phyloP scores from a whole-genome alignment of 1,140 invertebrate species.

The Meteorus sp. region DNA sequence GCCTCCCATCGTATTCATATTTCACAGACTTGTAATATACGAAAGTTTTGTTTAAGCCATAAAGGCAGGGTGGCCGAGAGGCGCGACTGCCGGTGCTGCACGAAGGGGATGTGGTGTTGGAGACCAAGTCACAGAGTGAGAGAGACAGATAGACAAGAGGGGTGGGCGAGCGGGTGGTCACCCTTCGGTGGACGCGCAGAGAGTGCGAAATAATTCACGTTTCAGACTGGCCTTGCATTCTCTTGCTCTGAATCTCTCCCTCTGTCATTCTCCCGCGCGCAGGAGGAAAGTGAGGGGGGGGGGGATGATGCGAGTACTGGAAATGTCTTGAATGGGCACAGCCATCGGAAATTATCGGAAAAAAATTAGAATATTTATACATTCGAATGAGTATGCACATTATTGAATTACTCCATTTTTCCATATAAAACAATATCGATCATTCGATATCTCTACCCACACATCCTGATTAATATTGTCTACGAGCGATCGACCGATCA shows the following conservation, averaged over 20 bases:
- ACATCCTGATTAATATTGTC: no score
- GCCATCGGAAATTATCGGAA: not conserved
- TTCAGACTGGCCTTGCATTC: slow-evolving; percentile 35
- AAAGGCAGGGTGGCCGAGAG: slow-evolving; percentile 40
- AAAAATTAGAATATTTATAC: no score
- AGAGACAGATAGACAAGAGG: not conserved
- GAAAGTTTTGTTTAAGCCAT: slow-evolving; percentile 59
- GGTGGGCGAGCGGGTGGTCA: slow-evolving; percentile 30
- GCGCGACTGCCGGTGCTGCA: slow-evolving; percentile 12
- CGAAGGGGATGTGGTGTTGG: slow-evolving; percentile 12
- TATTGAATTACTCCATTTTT: no score
- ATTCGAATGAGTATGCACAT: not conserved
- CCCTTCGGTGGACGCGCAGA: slow-evolving; percentile 42
- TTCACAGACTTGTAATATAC: slow-evolving; percentile 57
- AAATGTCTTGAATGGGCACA: slow-evolving; percentile 21
- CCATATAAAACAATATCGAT: no score
- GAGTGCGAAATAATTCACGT: slow-evolving; percentile 52
- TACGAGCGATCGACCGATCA: no score
- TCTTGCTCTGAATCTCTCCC: not conserved
- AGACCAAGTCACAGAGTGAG: slow-evolving; percentile 28
- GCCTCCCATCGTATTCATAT: slow-evolving; percentile 51
- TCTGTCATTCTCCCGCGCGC: not conserved
- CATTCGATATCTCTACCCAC: no score
- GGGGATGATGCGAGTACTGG: not conserved
- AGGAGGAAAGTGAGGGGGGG: not conserved